Percentiles rank a stretch among this genome's conserved stretches.
These are phyloP conservation scores for Sandelia bainsii DNA, from an alignment of 2,797 vertebrate genomes.

Conservation along the genomic window DNA sequence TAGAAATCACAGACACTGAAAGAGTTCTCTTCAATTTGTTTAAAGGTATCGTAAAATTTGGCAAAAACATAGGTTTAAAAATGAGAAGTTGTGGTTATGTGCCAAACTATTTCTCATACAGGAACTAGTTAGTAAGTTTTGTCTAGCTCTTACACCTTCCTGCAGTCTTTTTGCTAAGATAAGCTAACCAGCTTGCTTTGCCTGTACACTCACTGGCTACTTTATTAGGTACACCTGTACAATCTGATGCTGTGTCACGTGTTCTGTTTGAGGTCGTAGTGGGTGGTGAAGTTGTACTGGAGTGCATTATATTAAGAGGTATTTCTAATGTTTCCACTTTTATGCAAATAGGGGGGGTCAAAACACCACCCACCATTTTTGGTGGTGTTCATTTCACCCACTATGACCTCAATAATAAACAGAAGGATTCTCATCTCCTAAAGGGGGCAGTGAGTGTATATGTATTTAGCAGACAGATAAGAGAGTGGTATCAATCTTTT, in stretches of 20 bases:
- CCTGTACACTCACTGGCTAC: too few species aligned
- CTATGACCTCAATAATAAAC: too few species aligned
- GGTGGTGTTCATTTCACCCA: too few species aligned
- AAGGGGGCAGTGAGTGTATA: not conserved
- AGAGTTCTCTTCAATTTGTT: constrained; percentile 90
- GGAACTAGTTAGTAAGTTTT: not conserved
- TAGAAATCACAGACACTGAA: constrained; percentile 87
- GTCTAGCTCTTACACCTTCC: not conserved
- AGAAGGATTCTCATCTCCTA: too few species aligned
- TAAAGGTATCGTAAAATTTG: constrained; percentile 79
- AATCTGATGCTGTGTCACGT: too few species aligned
- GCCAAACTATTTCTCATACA: not conserved
- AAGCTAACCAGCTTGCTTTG: not conserved
- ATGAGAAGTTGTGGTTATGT: not conserved
- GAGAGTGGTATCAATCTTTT: not conserved
- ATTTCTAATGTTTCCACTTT: too few species aligned
- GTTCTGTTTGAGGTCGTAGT: too few species aligned
- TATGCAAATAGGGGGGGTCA: too few species aligned
- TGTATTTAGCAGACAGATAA: not conserved
- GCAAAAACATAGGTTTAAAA: not conserved
- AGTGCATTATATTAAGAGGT: too few species aligned
- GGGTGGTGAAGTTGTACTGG: too few species aligned
- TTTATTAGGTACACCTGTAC: too few species aligned
- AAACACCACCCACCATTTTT: too few species aligned
- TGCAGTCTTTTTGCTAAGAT: not conserved